phyloP scores from a whole-genome alignment of 2,797 vertebrate genomes.

The Malacoraja senta region DNA sequence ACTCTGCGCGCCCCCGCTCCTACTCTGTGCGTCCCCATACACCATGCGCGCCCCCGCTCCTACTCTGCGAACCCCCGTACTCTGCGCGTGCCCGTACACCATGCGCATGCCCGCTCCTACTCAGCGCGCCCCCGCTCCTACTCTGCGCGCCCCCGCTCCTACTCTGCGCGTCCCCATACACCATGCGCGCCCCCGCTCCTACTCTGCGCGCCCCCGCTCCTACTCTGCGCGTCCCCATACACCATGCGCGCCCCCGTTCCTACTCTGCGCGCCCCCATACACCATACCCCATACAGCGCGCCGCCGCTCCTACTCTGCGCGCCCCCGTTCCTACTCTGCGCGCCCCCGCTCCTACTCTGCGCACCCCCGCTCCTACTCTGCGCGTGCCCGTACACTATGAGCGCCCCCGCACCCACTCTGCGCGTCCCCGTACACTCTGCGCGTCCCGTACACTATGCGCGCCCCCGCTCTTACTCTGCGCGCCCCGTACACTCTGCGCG shows the following conservation, averaged over 20 bases:
- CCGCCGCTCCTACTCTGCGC: background rate
- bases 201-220: background rate
- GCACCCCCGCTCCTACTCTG: fast-evolving
- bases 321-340: background rate
- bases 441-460: too few species aligned
- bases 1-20: background rate
- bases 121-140: background rate
- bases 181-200: fast-evolving
- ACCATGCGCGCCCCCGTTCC: fast-evolving
- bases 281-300: fast-evolving
- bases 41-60: fast-evolving
- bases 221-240: too few species aligned
- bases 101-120: fast-evolving
- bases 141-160: background rate
- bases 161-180: fast-evolving
- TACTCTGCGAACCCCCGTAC: too few species aligned
- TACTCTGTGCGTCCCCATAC: too few species aligned
- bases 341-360: fast-evolving
- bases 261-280: fast-evolving
- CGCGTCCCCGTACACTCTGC: too few species aligned
- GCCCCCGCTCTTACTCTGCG: too few species aligned
- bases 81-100: background rate
- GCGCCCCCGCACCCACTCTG: too few species aligned
- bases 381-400: too few species aligned
- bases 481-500: too few species aligned